phyloP scores from a whole-genome alignment of 2,888 invertebrate genomes.

The Blastobasis lacticolella region DNA sequence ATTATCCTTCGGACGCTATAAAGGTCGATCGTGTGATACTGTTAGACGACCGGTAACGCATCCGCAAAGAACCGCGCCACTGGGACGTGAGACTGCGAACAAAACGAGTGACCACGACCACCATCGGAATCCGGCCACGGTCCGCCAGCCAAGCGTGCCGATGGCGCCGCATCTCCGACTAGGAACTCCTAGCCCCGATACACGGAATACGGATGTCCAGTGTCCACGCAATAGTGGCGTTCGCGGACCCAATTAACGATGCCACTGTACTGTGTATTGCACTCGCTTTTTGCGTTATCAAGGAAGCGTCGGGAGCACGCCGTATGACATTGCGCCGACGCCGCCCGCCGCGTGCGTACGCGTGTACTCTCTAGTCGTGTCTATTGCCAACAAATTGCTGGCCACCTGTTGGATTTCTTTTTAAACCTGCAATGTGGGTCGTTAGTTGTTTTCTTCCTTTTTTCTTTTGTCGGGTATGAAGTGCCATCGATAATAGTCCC shows the following conservation, averaged over 20 bases:
- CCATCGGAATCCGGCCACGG: slow-evolving; percentile 9
- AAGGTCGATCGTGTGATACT: too few species aligned
- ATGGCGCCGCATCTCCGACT: slow-evolving; percentile 9
- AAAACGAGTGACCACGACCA: too few species aligned
- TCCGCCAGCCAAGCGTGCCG: slow-evolving; percentile 1
- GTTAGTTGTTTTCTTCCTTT: slow-evolving; percentile 16
- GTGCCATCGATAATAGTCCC: slow-evolving; percentile 4
- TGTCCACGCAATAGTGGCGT: not conserved
- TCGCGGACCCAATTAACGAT: slow-evolving; percentile 4
- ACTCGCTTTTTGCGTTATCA: slow-evolving; percentile 6
- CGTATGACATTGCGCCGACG: slow-evolving; percentile 19
- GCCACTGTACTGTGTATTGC: slow-evolving; percentile 4
- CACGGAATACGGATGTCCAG: slow-evolving; percentile 11
- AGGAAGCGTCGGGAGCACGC: slow-evolving; percentile 21
- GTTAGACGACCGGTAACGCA: too few species aligned
- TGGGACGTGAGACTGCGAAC: too few species aligned
- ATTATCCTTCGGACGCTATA: too few species aligned
- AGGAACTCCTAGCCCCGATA: slow-evolving; percentile 9
- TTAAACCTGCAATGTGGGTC: not conserved
- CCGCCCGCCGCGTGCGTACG: slow-evolving; percentile 31
- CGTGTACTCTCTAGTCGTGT: not conserved
- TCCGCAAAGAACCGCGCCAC: too few species aligned
- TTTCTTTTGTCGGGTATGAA: slow-evolving; percentile 5
- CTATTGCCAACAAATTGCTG: too few species aligned
- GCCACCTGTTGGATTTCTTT: too few species aligned